Percentiles rank a stretch among this genome's conserved stretches.
phyloP scores from a whole-genome alignment of 2,888 invertebrate species.

The Drosophila anceps region DNA sequence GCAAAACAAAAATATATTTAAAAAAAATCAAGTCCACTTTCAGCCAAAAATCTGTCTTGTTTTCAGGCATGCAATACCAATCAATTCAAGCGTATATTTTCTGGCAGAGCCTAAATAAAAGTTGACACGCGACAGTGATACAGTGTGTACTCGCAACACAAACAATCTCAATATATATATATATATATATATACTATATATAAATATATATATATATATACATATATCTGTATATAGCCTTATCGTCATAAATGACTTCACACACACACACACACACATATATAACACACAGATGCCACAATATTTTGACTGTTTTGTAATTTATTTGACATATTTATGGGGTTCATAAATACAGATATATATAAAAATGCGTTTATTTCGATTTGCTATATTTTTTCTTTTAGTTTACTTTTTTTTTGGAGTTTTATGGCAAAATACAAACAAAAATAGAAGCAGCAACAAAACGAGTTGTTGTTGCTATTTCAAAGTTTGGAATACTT shows the following conservation, averaged over 20 bases:
- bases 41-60: not conserved
- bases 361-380: slow-evolving; percentile 76
- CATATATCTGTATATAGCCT: slow-evolving; percentile 22
- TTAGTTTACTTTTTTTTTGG: slow-evolving; percentile 32
- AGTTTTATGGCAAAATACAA: slow-evolving; percentile 65
- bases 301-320: slow-evolving; percentile 80
- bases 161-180: slow-evolving; percentile 13
- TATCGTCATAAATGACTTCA: slow-evolving; percentile 65
- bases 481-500: slow-evolving; percentile 71
- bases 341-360: slow-evolving; percentile 79
- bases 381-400: slow-evolving; percentile 63
- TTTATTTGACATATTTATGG: slow-evolving; percentile 82
- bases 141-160: slow-evolving; percentile 14
- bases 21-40: not conserved
- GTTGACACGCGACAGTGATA: slow-evolving; percentile 21
- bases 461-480: slow-evolving; percentile 29
- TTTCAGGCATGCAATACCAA: slow-evolving; percentile 3
- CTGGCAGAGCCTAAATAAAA: slow-evolving; percentile 18
- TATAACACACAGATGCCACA: slow-evolving; percentile 72
- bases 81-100: slow-evolving; percentile 22
- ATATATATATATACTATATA: not conserved
- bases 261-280: slow-evolving; percentile 46
- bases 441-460: slow-evolving; percentile 48
- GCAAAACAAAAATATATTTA: not conserved
- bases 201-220: slow-evolving; percentile 9